Evolutionary conservation across 2,888 invertebrate species (phyloP).

Genomic region (Parnassius glacialis): DNA sequence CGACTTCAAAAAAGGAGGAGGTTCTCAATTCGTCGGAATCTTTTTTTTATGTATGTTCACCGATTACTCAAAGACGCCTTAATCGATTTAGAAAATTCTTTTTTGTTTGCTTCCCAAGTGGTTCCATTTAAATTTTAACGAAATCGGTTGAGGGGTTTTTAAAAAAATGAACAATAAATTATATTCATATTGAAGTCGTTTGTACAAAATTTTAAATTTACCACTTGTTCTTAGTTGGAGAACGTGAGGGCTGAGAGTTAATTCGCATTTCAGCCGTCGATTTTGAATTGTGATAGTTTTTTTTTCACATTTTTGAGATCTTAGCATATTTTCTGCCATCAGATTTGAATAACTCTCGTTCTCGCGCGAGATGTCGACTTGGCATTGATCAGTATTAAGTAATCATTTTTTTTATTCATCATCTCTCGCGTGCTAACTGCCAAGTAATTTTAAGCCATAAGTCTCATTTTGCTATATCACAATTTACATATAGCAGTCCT

Average conservation of each 20-base stretch:
- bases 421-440: conserved; percentile 45
- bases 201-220: too few relatives aligned
- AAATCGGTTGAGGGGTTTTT: too few relatives aligned
- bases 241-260: conserved; percentile 59
- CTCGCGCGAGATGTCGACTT: conserved; percentile 51
- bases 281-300: conserved; percentile 33
- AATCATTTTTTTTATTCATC: conserved; percentile 29
- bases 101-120: too few relatives aligned
- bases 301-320: conserved; percentile 14
- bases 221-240: conserved; percentile 39
- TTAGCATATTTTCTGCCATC: conserved; percentile 7
- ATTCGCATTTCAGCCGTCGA: conserved; percentile 47
- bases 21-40: too few relatives aligned
- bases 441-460: conserved; percentile 53
- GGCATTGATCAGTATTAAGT: conserved; percentile 72
- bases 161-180: too few relatives aligned
- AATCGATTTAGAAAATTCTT: too few relatives aligned
- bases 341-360: conserved; percentile 16
- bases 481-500: conserved; percentile 48
- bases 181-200: too few relatives aligned
- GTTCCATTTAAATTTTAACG: too few relatives aligned
- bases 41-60: too few relatives aligned
- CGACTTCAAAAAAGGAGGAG: too few relatives aligned
- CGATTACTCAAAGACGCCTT: too few relatives aligned
- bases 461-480: conserved; percentile 42